Evolutionary conservation across 2,113 vertebrate species (phyloP).

Genomic region (Periophthalmodon schlosseri): DNA sequence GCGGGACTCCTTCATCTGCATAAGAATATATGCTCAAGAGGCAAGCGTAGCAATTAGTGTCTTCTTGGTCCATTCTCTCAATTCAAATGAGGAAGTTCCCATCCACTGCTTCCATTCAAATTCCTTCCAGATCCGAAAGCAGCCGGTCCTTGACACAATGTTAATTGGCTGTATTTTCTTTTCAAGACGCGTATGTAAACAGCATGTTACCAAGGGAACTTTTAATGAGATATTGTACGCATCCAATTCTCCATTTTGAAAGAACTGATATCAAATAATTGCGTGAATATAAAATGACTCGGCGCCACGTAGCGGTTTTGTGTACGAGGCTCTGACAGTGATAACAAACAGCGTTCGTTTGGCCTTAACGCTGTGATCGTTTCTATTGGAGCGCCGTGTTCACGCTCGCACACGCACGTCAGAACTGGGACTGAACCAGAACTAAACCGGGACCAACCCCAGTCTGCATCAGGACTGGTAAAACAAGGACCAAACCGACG

Average conservation of each 20-base stretch:
- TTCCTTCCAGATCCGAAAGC: background rate
- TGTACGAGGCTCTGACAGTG: too few relatives aligned
- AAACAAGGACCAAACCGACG: background rate
- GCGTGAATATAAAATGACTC: background rate
- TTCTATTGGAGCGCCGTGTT: too few relatives aligned
- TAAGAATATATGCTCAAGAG: conserved; percentile 1
- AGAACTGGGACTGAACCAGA: too few relatives aligned
- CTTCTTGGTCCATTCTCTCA: conserved; percentile 11
- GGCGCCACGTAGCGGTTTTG: background rate
- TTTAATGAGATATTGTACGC: conserved; percentile 35
- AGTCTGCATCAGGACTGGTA: background rate
- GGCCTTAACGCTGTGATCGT: too few relatives aligned
- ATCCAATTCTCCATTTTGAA: background rate
- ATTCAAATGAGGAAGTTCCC: conserved; percentile 12
- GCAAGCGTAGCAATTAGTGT: background rate
- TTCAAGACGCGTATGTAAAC: conserved; percentile 34
- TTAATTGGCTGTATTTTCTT: conserved; percentile 48
- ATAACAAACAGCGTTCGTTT: too few relatives aligned
- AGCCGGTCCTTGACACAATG: conserved; percentile 41
- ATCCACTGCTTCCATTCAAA: conserved; percentile 2
- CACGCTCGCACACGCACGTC: too few relatives aligned
- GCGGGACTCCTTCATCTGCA: background rate
- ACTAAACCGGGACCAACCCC: too few relatives aligned
- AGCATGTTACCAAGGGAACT: conserved; percentile 56
- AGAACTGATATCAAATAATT: background rate